phyloP scores from a whole-genome alignment of 1,140 invertebrate genomes.

The Thaumatotibia leucotreta region DNA sequence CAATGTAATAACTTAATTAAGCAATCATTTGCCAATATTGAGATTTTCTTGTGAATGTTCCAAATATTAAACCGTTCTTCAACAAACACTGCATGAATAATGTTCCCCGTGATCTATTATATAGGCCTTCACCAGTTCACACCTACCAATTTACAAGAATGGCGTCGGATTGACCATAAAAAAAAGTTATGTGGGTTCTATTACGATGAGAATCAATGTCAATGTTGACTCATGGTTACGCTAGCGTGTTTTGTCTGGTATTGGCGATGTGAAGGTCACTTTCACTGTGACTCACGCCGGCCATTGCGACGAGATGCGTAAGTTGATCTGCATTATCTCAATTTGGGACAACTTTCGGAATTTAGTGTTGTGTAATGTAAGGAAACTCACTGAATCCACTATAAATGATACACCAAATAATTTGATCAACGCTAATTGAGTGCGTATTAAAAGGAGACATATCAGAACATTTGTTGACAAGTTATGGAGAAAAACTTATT shows the following conservation, averaged over 20 bases:
- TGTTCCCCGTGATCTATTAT: not conserved
- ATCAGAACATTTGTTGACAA: no score
- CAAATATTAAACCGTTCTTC: not conserved
- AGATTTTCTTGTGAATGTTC: not conserved
- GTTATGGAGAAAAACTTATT: no score
- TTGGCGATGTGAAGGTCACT: conserved; percentile 40
- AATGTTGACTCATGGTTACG: conserved; percentile 32
- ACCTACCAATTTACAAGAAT: not conserved
- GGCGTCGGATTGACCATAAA: not conserved
- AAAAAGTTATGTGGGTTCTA: not conserved
- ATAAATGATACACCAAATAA: no score
- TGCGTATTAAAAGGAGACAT: no score
- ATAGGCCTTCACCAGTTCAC: not conserved
- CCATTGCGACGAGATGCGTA: conserved; percentile 1
- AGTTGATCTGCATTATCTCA: conserved; percentile 1
- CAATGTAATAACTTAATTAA: not conserved
- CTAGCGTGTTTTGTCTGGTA: conserved; percentile 30
- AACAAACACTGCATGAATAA: not conserved
- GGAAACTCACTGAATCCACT: no score
- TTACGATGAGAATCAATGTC: not conserved
- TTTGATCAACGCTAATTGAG: no score
- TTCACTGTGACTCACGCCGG: conserved; percentile 37
- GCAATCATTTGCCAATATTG: no score
- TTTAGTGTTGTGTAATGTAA: not conserved
- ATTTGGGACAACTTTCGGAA: conserved; percentile 1